Evolutionary conservation across 2,888 invertebrate genomes (phyloP).

Genomic region (Lasioglossum leucozonium): DNA sequence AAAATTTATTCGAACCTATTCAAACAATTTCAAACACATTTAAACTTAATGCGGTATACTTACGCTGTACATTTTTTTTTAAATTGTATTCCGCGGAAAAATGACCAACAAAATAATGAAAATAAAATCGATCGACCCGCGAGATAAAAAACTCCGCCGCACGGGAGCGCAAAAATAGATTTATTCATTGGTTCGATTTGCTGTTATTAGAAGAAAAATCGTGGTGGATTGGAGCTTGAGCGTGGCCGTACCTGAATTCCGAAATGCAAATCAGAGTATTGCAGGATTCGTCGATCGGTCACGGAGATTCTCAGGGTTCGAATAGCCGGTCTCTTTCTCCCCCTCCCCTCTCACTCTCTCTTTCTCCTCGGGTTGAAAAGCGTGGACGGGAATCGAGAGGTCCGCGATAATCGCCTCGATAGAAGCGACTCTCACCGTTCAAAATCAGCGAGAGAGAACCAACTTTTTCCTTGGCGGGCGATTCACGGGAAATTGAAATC

Average conservation of each 20-base stretch:
- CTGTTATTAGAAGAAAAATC: conserved; percentile 3
- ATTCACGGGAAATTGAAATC: conserved; percentile 7
- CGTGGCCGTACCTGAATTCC: conserved; percentile 5
- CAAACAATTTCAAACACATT: neutral
- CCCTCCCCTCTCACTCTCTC: neutral
- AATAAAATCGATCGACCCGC: neutral
- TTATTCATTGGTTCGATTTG: neutral
- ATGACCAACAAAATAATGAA: neutral
- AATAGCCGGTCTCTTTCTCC: neutral
- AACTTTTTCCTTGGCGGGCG: neutral
- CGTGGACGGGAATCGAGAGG: neutral
- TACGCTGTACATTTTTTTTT: rapidly evolving
- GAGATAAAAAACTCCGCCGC: neutral
- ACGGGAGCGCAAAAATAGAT: neutral
- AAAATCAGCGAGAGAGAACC: neutral
- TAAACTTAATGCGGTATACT: neutral
- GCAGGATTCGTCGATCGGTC: neutral
- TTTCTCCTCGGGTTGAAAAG: neutral
- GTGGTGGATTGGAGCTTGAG: neutral
- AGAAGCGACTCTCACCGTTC: neutral
- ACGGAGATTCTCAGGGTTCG: neutral
- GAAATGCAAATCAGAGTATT: neutral
- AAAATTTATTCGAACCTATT: neutral
- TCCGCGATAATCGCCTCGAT: conserved; percentile 16
- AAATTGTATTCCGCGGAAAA: neutral